Evolutionary conservation across 2,113 vertebrate species (phyloP), one percentile per base, ranked within the genome.

Genomic region (Nothoprocta pentlandii): DNA sequence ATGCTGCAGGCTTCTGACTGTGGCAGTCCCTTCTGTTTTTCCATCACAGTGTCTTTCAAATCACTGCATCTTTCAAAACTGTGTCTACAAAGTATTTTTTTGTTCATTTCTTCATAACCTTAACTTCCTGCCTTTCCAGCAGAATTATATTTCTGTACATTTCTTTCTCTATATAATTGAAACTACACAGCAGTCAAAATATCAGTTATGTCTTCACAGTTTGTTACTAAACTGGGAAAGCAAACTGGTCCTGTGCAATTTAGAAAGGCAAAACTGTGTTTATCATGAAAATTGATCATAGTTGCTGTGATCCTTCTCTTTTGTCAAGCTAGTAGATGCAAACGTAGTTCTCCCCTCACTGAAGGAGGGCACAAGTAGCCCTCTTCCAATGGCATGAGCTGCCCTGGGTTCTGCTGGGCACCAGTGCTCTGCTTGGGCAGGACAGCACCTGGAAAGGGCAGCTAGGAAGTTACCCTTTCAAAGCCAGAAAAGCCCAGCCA

Each of bases 41-140:
- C 49, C 63, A 49, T 61, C 20, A 21, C 46, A 75, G 82, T 76
- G 51, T 8, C 36, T 90, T 91, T 73, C 54, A 41, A 87, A 71
- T 92, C 42, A 64, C 51, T 67, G 34, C 8, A 61, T 39, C 69
- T 94, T 94, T 94, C 88, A 30, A 85, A 93, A 87, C 77, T 71
- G 32, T 61, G 32, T 36, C 41, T 66, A 46, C 44, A 62, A 81
- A 69, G 66, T 56, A 71, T 71, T 47, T 19, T 76, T 44, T 85
- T 5, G 1, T 12, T 89, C 21, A 6, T 41, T 4, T 58, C 16
- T 62, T 73, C 67, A 41, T 44, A 51, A n/a, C 83, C 81, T 46
- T 41, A 53, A 23, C 46, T 44, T 6, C 9, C 26, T 53, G 15
- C 7, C 41, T 91, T 87, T 90, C 14, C 28, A 84, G 19, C 6